These are phyloP conservation scores for Mesochorus sp. DNA, from an alignment of 2,888 invertebrate genomes.

Conservation along the genomic window DNA sequence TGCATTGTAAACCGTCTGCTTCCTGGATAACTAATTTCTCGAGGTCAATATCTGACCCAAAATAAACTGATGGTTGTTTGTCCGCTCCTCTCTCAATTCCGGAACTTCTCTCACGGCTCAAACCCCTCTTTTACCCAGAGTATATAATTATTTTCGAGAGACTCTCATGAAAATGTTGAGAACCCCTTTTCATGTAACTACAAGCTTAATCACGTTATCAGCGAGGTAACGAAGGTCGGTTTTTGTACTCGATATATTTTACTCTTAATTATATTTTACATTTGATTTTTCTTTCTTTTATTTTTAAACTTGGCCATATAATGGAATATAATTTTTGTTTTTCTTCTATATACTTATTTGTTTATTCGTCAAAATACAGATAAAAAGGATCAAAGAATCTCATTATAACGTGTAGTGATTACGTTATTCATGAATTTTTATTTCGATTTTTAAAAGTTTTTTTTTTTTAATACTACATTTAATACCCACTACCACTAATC, in stretches of 20 bases:
- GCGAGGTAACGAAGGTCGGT: background rate
- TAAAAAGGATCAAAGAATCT: no score
- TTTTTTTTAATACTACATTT: background rate
- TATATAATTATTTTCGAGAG: constrained; percentile 38
- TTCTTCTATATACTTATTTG: no score
- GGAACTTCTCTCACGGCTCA: background rate
- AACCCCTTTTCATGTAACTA: background rate
- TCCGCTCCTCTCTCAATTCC: background rate
- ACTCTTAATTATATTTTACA: background rate
- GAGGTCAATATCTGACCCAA: constrained; percentile 43
- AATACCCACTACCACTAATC: background rate
- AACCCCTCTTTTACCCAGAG: background rate
- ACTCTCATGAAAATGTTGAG: constrained; percentile 15
- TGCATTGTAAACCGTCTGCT: constrained; percentile 6
- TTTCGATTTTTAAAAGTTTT: background rate
- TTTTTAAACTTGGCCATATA: no score
- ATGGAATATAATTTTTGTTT: no score
- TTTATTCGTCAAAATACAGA: no score
- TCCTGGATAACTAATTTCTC: constrained; percentile 32
- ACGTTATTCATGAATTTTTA: background rate
- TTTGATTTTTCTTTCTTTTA: background rate
- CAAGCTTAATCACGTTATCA: background rate
- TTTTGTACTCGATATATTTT: background rate
- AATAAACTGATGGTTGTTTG: constrained; percentile 25
- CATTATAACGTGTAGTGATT: no score